Conservation (phyloP, 2,888 invertebrate species). For the Noctuana brunneofusca region DNA sequence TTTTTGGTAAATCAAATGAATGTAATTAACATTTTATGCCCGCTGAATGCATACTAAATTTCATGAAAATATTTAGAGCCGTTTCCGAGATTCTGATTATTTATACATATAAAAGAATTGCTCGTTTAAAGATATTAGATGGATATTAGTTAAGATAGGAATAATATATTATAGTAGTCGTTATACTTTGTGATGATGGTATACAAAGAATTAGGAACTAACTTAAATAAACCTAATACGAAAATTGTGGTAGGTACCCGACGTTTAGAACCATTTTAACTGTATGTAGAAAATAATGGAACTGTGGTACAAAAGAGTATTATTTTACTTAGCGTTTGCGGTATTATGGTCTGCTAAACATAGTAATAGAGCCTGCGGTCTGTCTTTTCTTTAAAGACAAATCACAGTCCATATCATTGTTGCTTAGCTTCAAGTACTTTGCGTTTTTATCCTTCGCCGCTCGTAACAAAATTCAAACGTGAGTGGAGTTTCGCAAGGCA, state of each 20-base stretch:
- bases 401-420: constrained; percentile 32
- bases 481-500: constrained; percentile 26
- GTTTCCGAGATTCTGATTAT: too few species aligned
- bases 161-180: too few species aligned
- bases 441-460: constrained; percentile 8
- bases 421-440: constrained; percentile 5
- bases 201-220: too few species aligned
- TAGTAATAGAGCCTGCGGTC: constrained; percentile 31
- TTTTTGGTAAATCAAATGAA: too few species aligned
- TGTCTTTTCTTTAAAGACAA: constrained; percentile 33
- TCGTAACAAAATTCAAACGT: constrained; percentile 8
- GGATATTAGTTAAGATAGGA: too few species aligned
- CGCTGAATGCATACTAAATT: too few species aligned
- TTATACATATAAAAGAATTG: too few species aligned
- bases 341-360: constrained; percentile 37
- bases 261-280: not conserved
- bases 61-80: too few species aligned
- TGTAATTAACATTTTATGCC: too few species aligned
- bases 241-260: not conserved
- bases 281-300: not conserved
- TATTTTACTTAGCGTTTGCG: constrained; percentile 29
- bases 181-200: too few species aligned
- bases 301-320: constrained; percentile 13
- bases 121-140: too few species aligned
- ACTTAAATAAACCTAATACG: not conserved